Percentiles rank a stretch among this genome's conserved stretches.
These are phyloP conservation scores for Xenopus petersii DNA, from an alignment of 2,797 vertebrate genomes.

Conservation along the genomic window DNA sequence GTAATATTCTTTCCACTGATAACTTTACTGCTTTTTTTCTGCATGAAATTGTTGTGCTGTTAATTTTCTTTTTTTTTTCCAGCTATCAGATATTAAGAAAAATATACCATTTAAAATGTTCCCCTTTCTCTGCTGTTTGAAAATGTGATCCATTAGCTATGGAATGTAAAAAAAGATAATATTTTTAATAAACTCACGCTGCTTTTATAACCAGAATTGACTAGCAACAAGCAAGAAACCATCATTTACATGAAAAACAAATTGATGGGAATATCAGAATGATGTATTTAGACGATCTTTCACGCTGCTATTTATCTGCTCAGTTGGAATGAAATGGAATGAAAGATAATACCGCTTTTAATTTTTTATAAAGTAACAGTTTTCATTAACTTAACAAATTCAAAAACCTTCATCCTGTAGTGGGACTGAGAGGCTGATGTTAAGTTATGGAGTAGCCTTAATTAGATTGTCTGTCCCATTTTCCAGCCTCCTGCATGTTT, in stretches of 20 bases:
- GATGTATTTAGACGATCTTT: not conserved
- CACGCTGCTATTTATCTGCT: not conserved
- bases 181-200: constrained; percentile 7
- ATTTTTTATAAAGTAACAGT: no score
- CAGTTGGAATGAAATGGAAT: not conserved
- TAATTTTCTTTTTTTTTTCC: not conserved
- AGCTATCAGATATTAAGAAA: not conserved
- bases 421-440: no score
- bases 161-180: constrained; percentile 8
- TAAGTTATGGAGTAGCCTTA: no score
- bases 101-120: not conserved
- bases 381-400: no score
- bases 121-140: not conserved
- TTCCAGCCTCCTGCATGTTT: no score
- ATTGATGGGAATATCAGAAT: not conserved
- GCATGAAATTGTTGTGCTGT: not conserved
- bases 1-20: not conserved
- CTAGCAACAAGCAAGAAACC: not conserved
- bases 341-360: not conserved
- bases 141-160: constrained; percentile 9
- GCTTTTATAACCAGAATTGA: not conserved
- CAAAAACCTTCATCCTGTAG: no score
- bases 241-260: not conserved
- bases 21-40: not conserved
- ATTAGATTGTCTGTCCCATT: no score